Percentiles rank a stretch among this genome's conserved stretches.
Evolutionary conservation across 2,797 vertebrate genomes (phyloP).

Genomic region (Paedocypris micromegethes): DNA sequence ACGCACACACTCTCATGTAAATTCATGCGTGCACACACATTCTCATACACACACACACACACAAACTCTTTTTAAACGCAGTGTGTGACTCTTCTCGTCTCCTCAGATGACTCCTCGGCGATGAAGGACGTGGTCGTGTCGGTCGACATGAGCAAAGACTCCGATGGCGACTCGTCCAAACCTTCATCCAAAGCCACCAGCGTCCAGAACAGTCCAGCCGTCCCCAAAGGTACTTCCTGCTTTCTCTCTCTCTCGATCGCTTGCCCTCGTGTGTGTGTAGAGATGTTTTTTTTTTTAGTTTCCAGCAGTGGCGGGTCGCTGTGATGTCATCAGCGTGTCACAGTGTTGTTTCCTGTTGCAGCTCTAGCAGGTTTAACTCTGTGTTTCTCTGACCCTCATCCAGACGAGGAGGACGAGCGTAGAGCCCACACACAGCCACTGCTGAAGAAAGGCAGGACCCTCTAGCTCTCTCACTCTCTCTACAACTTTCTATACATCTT

Average conservation of each 20-base stretch:
- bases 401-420: constrained; percentile 93
- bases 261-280: too few relatives aligned
- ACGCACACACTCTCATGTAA: too few relatives aligned
- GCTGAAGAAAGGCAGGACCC: constrained; percentile 98
- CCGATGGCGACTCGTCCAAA: constrained; percentile 82
- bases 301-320: too few relatives aligned
- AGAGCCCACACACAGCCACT: constrained; percentile 90
- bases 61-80: too few relatives aligned
- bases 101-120: constrained; percentile 82
- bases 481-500: constrained; percentile 1
- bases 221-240: constrained; percentile 77
- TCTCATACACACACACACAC: too few relatives aligned
- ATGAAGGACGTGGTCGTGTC: constrained; percentile 94
- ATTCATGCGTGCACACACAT: too few relatives aligned
- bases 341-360: constrained; percentile 40
- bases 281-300: too few relatives aligned
- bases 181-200: constrained; percentile 75
- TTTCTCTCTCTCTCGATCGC: too few relatives aligned
- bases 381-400: constrained; percentile 67
- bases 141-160: constrained; percentile 88
- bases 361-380: constrained; percentile 64
- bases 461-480: constrained; percentile 12
- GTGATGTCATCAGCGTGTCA: not conserved
- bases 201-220: constrained; percentile 74
- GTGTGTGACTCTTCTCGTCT: not conserved